phyloP scores from a whole-genome alignment of 1,140 invertebrate species.

The Heliconius congener region DNA sequence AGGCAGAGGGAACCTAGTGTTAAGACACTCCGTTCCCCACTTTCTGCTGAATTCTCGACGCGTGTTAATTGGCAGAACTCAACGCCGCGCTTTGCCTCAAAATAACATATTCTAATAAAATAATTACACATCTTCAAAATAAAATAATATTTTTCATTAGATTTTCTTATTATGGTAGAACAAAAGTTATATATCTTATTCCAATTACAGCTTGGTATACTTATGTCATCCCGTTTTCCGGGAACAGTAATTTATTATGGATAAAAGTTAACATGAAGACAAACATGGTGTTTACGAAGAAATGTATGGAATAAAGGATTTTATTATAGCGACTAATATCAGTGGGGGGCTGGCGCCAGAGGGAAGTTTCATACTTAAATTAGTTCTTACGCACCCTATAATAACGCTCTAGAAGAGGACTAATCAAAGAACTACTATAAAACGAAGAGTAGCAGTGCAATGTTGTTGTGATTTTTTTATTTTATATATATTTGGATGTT shows the following conservation, averaged over 20 bases:
- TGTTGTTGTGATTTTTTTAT: no score
- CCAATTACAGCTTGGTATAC: conserved; percentile 31
- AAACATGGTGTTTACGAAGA: conserved; percentile 35
- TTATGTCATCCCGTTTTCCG: conserved; percentile 33
- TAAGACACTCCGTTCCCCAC: no score
- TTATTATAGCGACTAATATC: conserved; percentile 29
- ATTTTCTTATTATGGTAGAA: not conserved
- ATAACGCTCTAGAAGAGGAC: not conserved
- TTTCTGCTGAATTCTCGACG: no score
- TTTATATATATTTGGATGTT: no score
- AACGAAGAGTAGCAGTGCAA: not conserved
- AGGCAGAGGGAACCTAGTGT: no score
- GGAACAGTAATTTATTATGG: conserved; percentile 36
- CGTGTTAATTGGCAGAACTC: no score
- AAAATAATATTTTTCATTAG: no score
- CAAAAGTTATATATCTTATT: conserved; percentile 17
- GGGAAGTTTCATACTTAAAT: conserved; percentile 19
- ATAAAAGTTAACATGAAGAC: conserved; percentile 37
- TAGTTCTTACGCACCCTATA: not conserved
- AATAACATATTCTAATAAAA: no score
- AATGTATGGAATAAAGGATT: conserved; percentile 35
- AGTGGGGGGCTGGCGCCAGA: conserved; percentile 36
- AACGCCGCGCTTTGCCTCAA: no score
- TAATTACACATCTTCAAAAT: no score
- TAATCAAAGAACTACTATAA: not conserved